Conservation (phyloP, 2,888 invertebrate species). For the Nemotelus nigrinus region DNA sequence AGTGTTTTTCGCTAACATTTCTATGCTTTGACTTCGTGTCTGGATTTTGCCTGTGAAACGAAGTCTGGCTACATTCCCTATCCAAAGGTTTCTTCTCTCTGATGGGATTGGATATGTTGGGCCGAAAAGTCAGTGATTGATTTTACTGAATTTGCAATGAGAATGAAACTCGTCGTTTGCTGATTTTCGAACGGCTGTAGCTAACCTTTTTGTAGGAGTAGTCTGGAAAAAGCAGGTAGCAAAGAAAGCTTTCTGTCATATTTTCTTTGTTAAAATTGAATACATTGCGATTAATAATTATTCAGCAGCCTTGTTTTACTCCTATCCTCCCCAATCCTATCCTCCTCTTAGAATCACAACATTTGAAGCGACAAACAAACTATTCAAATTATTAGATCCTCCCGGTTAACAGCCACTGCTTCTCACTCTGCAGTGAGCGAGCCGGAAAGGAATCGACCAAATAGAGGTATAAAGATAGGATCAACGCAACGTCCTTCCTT, state of each 20-base stretch:
- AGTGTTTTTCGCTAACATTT: not conserved
- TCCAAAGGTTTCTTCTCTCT: not conserved
- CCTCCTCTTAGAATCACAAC: too few relatives aligned
- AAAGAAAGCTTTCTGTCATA: not conserved
- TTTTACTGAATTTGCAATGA: constrained; percentile 28
- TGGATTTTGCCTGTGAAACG: not conserved
- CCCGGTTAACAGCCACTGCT: too few relatives aligned
- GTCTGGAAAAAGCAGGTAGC: not conserved
- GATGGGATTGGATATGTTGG: not conserved
- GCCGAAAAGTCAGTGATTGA: constrained; percentile 13
- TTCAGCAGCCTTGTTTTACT: too few relatives aligned
- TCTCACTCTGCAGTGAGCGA: not conserved
- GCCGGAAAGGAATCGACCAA: not conserved
- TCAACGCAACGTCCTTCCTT: not conserved
- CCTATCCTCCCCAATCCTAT: too few relatives aligned
- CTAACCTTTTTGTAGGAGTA: too few relatives aligned
- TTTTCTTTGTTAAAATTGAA: too few relatives aligned
- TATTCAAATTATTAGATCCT: not conserved
- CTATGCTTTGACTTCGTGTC: not conserved
- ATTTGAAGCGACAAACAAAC: not conserved
- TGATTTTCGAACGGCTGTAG: not conserved
- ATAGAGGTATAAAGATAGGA: constrained; percentile 9
- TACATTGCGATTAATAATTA: too few relatives aligned
- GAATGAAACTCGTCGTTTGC: constrained; percentile 11
- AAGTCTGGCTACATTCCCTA: not conserved